Evolutionary conservation across 2,888 invertebrate genomes (phyloP).

Genomic region (Hyposoter dolosus): DNA sequence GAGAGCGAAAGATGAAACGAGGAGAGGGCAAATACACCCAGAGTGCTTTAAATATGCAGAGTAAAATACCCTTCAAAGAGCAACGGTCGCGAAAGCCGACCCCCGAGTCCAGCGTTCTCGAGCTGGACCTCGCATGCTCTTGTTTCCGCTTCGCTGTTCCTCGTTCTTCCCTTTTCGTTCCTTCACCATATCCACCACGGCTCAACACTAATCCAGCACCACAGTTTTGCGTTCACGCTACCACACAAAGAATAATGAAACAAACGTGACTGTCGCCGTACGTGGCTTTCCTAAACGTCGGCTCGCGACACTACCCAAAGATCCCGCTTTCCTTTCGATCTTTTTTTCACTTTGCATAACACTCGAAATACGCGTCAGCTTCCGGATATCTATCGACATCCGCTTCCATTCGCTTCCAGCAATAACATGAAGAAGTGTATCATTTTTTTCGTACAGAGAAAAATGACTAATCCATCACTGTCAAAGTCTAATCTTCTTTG

Average conservation of each 20-base stretch:
- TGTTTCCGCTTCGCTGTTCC: slow-evolving; percentile 71
- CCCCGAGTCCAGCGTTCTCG: slow-evolving; percentile 58
- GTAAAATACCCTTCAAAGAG: slow-evolving; percentile 75
- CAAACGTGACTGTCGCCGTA: slow-evolving; percentile 64
- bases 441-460: neutral
- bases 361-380: neutral
- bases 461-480: slow-evolving; percentile 26
- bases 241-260: slow-evolving; percentile 72
- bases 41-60: slow-evolving; percentile 71
- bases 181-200: slow-evolving; percentile 38
- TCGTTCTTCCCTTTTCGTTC: slow-evolving; percentile 35
- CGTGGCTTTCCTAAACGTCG: slow-evolving; percentile 44
- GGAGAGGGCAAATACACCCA: slow-evolving; percentile 19
- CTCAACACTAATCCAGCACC: slow-evolving; percentile 67
- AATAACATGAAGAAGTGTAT: neutral
- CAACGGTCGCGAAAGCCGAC: slow-evolving; percentile 62
- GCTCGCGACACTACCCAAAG: neutral
- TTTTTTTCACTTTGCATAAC: slow-evolving; percentile 38
- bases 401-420: neutral
- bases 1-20: slow-evolving; percentile 17
- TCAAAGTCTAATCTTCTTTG: slow-evolving; percentile 1
- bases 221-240: slow-evolving; percentile 66
- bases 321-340: neutral
- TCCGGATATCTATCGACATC: neutral
- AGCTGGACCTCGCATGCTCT: slow-evolving; percentile 78